These are phyloP conservation scores for Danio aesculapii DNA, from an alignment of 2,797 vertebrate genomes.

Conservation along the genomic window DNA sequence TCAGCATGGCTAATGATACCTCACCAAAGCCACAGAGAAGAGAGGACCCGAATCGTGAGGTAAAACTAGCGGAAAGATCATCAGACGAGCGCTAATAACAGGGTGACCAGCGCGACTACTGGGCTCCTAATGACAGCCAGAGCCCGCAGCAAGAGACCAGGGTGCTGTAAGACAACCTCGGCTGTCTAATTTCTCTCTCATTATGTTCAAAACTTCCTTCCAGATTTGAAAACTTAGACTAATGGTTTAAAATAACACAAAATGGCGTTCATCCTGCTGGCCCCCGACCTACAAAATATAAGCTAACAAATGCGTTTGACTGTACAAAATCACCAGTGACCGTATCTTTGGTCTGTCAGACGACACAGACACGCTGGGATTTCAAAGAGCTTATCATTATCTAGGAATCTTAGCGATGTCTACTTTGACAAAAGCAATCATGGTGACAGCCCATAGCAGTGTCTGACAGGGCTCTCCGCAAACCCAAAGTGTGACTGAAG, in stretches of 20 bases:
- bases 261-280: not conserved
- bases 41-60: conserved; percentile 42
- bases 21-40: conserved; percentile 55
- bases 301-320: conserved; percentile 25
- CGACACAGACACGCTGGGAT: conserved; percentile 14
- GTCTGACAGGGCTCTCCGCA: conserved; percentile 43
- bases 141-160: conserved; percentile 43
- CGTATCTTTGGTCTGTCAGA: conserved; percentile 22
- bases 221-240: conserved; percentile 2
- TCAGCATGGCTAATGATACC: conserved; percentile 71
- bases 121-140: conserved; percentile 46
- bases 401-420: conserved; percentile 49
- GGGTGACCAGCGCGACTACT: conserved; percentile 31
- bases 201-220: conserved; percentile 16
- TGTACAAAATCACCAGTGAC: conserved; percentile 34
- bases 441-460: conserved; percentile 49
- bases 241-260: conserved; percentile 32
- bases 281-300: not conserved
- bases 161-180: conserved; percentile 21
- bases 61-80: conserved; percentile 46
- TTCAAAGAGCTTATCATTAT: conserved; percentile 52
- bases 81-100: conserved; percentile 51
- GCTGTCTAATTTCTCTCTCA: conserved; percentile 35
- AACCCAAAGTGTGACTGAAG: conserved; percentile 48
- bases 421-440: conserved; percentile 54